Evolutionary conservation across 2,797 vertebrate genomes (phyloP).

Genomic region (Muscicapa comitata): DNA sequence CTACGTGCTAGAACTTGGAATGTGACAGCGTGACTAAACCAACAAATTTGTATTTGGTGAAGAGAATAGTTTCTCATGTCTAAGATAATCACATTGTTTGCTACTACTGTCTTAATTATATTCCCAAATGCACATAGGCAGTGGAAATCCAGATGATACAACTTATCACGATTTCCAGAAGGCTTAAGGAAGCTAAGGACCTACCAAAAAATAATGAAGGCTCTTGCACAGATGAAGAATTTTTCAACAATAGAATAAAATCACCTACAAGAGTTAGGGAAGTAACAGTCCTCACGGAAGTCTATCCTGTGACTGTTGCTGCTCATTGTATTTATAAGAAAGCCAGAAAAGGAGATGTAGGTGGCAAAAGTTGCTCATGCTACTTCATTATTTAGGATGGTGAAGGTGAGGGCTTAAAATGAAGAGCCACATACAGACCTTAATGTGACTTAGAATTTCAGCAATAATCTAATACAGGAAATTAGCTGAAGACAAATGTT

Average conservation of each 20-base stretch:
- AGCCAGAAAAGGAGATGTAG: not conserved
- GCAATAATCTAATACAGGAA: not conserved
- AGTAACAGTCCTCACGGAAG: not conserved
- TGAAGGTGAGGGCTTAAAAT: not conserved
- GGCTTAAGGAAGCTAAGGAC: not conserved
- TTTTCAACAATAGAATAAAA: not conserved
- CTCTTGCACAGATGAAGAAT: not conserved
- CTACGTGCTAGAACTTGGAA: not conserved
- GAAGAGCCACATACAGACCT: not conserved
- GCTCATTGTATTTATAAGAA: not conserved
- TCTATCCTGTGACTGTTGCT: not conserved
- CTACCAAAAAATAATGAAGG: not conserved
- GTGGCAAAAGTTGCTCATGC: not conserved
- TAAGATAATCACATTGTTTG: not conserved
- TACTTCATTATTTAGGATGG: not conserved
- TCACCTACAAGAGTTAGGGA: not conserved
- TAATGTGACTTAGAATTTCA: not conserved
- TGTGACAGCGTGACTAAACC: not conserved
- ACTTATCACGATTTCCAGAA: not conserved
- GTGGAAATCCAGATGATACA: not conserved
- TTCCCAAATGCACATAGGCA: not conserved
- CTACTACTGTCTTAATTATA: not conserved
- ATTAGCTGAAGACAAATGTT: not conserved
- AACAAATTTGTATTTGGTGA: not conserved
- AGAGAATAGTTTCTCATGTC: not conserved